These are phyloP conservation scores for Clarias macrocephalus DNA, from an alignment of 2,113 vertebrate genomes.

Conservation along the genomic window DNA sequence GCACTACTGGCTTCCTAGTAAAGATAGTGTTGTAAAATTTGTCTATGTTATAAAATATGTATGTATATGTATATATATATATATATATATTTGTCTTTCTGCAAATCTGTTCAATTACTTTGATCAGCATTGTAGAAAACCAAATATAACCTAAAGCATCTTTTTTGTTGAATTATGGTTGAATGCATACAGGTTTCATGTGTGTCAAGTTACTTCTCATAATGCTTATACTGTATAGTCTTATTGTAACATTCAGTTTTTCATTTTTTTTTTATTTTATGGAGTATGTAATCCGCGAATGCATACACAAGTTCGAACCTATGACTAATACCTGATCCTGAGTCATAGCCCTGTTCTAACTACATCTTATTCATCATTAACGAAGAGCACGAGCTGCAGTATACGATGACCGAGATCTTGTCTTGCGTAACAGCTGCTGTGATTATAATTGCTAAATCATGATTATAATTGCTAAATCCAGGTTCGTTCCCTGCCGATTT, in stretches of 20 bases:
- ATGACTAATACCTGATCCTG: slow-evolving; percentile 62
- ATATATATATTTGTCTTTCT: no score
- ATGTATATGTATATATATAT: no score
- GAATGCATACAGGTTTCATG: no score
- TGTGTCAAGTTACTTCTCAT: neutral
- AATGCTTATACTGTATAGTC: no score
- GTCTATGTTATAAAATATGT: neutral
- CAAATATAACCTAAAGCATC: neutral
- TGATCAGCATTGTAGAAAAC: no score
- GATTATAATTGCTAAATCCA: slow-evolving; percentile 1
- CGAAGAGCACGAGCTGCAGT: neutral
- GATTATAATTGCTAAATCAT: slow-evolving; percentile 7
- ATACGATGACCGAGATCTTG: neutral
- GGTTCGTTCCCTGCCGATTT: neutral
- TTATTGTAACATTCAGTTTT: no score
- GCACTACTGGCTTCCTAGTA: neutral
- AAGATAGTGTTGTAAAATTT: neutral
- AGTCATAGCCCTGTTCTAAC: slow-evolving; percentile 54
- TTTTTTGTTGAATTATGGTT: neutral
- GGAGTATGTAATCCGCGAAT: no score
- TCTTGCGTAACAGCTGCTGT: neutral
- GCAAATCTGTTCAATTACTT: neutral
- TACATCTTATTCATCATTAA: neutral
- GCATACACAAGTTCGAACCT: slow-evolving; percentile 16
- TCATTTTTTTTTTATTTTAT: no score